Base-by-base conservation (phyloP, 2,113 vertebrate genomes). In the Barnardius zonarius region DNA sequence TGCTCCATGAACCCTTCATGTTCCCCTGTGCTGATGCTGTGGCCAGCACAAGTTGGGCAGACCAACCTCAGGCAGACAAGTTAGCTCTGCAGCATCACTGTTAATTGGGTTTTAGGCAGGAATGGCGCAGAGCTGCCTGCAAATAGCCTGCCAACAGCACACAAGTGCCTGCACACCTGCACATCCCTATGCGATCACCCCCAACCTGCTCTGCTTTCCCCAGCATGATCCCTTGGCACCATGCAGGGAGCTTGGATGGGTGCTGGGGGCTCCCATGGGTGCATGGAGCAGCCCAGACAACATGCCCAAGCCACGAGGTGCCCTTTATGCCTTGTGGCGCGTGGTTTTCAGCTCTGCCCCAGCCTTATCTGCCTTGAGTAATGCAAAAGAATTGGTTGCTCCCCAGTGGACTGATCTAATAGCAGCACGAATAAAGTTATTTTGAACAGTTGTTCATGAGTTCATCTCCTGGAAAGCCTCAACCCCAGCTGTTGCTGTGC, bases 361-460 rank as follows among this genome's bases (percentile, higher is more conserved):
- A 46, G 73, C 88, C 83, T 96, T 84, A 90, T 96, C 90, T 88
- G 91, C 93, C 81, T 49, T 4, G 1, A 94, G 73, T 37, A 66
- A 92, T 96, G 90, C 78, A 49, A 66, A 87, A 87, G 92, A 91
- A 95, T 78, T 94, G 95, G 93, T 97, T 63, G 82, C 69, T 97
- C 96, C 96, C 95, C 93, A 93, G 95, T 62, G 86, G 95, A 69
- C 95, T 96, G 92, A 94, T 93, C 95, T 95, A 94, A 97, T 90
- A 89, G 94, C 97, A 83, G 54, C 35, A 55, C 69, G 64, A 95
- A 96, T 95, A 83, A 94, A 96, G 95, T 88, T 95, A 94, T 95
- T 95, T 93, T 91, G 79, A 94, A 94, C 95, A 96, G 97, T 97
- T 97, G 97, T 96, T 96, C 95, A 96, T 98, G 94, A 97, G 96